Percentiles rank a stretch among this genome's conserved stretches.
Evolutionary conservation across 2,797 vertebrate species (phyloP).

Genomic region (Silurus lanzhouensis): DNA sequence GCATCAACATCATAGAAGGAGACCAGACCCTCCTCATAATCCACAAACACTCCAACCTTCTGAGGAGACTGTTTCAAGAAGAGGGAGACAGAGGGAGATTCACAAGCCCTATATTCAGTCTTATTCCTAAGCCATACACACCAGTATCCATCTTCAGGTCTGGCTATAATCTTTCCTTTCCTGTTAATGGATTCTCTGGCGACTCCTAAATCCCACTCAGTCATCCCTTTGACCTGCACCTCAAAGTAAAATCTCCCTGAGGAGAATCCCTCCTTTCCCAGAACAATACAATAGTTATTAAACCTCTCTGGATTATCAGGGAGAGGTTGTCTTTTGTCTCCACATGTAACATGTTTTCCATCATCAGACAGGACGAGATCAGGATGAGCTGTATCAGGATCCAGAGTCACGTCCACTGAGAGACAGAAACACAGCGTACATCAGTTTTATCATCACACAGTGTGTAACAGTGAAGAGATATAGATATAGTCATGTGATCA

Average conservation of each 20-base stretch:
- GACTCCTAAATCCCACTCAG: background rate
- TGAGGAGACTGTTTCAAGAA: background rate
- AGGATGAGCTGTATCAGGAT: conserved; percentile 21
- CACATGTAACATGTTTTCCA: background rate
- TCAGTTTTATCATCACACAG: too few relatives aligned
- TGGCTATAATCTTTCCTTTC: background rate
- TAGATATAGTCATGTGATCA: too few relatives aligned
- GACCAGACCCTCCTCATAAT: conserved; percentile 19
- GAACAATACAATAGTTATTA: background rate
- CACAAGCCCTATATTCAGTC: background rate
- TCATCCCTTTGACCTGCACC: background rate
- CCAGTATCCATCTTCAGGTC: conserved; percentile 3
- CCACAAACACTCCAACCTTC: background rate
- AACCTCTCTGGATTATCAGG: background rate
- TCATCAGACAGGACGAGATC: background rate
- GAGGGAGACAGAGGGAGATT: background rate
- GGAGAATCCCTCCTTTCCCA: background rate
- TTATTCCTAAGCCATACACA: background rate
- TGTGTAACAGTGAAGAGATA: too few relatives aligned
- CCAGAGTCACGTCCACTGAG: conserved; percentile 33
- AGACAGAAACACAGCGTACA: too few relatives aligned
- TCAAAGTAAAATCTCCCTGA: conserved; percentile 12
- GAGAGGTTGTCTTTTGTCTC: background rate
- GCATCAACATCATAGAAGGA: conserved; percentile 24
- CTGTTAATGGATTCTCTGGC: background rate